Percentiles rank a stretch among this genome's conserved stretches.
phyloP scores from a whole-genome alignment of 1,140 invertebrate species.

The Ceratina australensis region DNA sequence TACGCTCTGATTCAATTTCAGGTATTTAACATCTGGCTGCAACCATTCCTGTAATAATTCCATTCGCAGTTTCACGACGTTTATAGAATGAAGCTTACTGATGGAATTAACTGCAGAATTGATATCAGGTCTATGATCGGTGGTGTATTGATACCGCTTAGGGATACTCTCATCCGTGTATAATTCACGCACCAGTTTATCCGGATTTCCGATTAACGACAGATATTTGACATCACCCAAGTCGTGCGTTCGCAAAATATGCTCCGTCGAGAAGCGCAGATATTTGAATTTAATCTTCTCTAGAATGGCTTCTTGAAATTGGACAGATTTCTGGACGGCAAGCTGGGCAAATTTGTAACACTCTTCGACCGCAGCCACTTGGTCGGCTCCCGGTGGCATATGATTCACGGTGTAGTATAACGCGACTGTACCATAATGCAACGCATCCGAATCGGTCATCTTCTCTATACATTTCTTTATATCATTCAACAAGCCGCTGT shows the following conservation, averaged over 20 bases:
- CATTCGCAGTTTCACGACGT: constrained; percentile 66
- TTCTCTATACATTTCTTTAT: constrained; percentile 73
- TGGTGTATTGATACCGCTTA: constrained; percentile 61
- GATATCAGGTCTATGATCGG: constrained; percentile 70
- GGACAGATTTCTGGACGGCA: constrained; percentile 32
- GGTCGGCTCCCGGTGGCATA: constrained; percentile 75
- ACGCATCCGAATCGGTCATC: constrained; percentile 68
- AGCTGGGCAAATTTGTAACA: constrained; percentile 70
- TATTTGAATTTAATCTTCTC: constrained; percentile 74
- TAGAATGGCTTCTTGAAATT: constrained; percentile 55
- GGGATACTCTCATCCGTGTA: constrained; percentile 76
- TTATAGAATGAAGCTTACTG: constrained; percentile 67
- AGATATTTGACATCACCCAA: constrained; percentile 72
- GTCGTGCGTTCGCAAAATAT: constrained; percentile 72
- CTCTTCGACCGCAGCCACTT: constrained; percentile 74
- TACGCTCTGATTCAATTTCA: constrained; percentile 61
- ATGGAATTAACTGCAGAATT: constrained; percentile 71
- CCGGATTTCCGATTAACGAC: constrained; percentile 66
- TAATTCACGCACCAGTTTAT: constrained; percentile 70
- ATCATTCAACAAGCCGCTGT: constrained; percentile 69
- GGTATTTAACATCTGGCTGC: constrained; percentile 61
- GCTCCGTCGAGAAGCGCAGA: constrained; percentile 70
- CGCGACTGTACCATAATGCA: constrained; percentile 71
- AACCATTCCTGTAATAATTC: constrained; percentile 75
- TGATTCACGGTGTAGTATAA: constrained; percentile 77